A percentile compares a stretch with the other conserved stretches of the same genome.
Evolutionary conservation across 2,888 invertebrate genomes (phyloP).

Genomic region (Glaucopsyche alexis): DNA sequence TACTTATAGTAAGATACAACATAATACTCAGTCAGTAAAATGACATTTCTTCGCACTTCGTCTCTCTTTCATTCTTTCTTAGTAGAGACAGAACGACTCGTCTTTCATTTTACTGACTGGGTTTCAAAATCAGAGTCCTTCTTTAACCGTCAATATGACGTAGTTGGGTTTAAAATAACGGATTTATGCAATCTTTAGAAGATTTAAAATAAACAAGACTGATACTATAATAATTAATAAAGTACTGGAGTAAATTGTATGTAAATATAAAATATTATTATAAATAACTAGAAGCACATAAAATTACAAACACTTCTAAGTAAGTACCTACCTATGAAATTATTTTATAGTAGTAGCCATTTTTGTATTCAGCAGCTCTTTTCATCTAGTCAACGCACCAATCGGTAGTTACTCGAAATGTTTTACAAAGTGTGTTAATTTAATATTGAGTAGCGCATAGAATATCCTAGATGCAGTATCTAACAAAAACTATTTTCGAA

Average conservation of each 20-base stretch:
- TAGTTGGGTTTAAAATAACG: not conserved
- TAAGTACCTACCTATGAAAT: no score
- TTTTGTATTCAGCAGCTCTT: not conserved
- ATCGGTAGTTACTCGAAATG: no score
- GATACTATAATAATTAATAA: not conserved
- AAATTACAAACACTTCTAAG: not conserved
- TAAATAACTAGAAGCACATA: conserved; percentile 3
- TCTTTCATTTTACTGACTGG: not conserved
- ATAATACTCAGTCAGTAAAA: not conserved
- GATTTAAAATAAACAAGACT: not conserved
- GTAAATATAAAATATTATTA: not conserved
- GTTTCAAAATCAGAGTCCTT: not conserved
- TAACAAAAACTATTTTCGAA: no score
- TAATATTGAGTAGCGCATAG: no score
- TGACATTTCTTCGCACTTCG: not conserved
- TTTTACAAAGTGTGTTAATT: no score
- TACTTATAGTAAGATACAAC: not conserved
- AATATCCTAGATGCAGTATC: no score
- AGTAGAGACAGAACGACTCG: not conserved
- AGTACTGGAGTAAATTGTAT: not conserved
- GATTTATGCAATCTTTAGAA: not conserved
- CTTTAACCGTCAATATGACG: conserved; percentile 6
- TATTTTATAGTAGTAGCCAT: not conserved
- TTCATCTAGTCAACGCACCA: no score
- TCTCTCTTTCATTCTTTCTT: not conserved